Conservation (phyloP, 2,113 vertebrate species). For the Raja brachyura region DNA sequence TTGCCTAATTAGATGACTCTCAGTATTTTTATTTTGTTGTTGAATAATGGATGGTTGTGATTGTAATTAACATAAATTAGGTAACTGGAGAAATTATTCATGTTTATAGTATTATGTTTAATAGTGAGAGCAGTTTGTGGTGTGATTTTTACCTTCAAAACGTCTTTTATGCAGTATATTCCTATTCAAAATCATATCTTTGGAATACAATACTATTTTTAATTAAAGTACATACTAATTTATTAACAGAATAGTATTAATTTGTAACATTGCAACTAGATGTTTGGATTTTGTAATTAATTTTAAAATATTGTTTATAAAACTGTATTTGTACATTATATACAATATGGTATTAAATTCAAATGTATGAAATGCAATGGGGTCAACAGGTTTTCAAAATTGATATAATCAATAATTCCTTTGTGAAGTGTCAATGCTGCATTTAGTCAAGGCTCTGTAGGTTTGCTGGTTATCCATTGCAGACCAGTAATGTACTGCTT, state of each 20-base stretch:
- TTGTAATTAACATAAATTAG: background rate
- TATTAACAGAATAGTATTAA: conserved; percentile 47
- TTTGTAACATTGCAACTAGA: conserved; percentile 39
- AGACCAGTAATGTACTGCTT: background rate
- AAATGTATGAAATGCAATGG: background rate
- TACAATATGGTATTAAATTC: background rate
- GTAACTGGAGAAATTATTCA: background rate
- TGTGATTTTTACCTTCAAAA: background rate
- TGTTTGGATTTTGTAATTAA: background rate
- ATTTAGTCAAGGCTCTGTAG: background rate
- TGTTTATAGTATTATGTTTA: background rate
- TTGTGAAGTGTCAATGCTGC: background rate
- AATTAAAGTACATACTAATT: conserved; percentile 44
- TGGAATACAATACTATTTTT: background rate
- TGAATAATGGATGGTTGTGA: background rate
- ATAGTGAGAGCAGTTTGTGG: background rate
- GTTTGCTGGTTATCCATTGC: background rate
- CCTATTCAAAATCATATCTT: background rate
- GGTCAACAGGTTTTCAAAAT: background rate
- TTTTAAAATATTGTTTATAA: background rate
- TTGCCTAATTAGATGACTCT: background rate
- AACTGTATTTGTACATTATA: background rate
- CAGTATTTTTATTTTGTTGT: background rate
- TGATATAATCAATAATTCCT: background rate
- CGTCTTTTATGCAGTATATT: background rate